Percentiles rank a stretch among this genome's conserved stretches.
These are phyloP conservation scores for Cygnus atratus DNA, from an alignment of 2,113 vertebrate genomes.

Conservation along the genomic window DNA sequence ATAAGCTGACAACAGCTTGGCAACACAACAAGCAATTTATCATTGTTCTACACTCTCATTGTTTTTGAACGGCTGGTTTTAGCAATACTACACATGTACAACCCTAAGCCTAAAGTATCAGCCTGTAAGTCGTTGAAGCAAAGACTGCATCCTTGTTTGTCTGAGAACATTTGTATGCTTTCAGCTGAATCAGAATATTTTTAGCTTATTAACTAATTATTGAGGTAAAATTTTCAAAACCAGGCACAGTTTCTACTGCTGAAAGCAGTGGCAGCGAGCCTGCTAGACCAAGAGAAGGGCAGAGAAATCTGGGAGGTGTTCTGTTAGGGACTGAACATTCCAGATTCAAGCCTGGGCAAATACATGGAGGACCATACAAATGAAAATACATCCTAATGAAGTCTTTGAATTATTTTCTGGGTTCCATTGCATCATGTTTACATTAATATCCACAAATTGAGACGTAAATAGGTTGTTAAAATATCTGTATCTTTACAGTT, in stretches of 20 bases:
- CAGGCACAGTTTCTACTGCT: neutral
- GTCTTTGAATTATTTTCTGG: neutral
- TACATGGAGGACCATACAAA: neutral
- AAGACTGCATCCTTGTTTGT: neutral
- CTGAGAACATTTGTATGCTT: neutral
- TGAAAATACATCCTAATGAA: neutral
- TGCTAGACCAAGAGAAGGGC: neutral
- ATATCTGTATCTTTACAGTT: neutral
- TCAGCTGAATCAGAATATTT: neutral
- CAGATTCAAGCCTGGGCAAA: neutral
- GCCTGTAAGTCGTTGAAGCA: neutral
- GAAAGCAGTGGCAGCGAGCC: neutral
- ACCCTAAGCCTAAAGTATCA: neutral
- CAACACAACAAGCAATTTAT: neutral
- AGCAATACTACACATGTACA: neutral
- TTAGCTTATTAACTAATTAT: neutral
- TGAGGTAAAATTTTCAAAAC: neutral
- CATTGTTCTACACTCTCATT: neutral
- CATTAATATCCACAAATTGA: neutral
- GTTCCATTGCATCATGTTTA: neutral
- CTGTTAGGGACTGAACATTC: neutral
- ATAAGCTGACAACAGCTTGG: neutral
- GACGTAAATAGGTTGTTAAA: neutral
- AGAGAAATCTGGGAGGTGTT: neutral
- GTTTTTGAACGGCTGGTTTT: neutral